These are phyloP conservation scores for Tineola bisselliella DNA, from an alignment of 2,888 invertebrate genomes.

Conservation along the genomic window DNA sequence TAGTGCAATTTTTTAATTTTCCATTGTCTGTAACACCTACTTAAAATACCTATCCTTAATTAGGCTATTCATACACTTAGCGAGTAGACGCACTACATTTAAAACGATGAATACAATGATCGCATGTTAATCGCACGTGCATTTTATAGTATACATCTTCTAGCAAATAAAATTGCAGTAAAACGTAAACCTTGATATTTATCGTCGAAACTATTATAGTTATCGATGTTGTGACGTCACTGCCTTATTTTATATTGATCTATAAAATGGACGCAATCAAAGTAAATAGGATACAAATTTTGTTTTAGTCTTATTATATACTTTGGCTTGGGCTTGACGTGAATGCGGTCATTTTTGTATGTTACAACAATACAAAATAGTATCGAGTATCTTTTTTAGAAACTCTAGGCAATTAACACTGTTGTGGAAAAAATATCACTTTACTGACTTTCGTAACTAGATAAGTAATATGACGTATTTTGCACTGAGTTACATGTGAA, in stretches of 20 bases:
- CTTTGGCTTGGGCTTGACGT: too few species aligned
- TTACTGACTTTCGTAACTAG: not conserved
- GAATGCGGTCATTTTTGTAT: too few species aligned
- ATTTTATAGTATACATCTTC: not conserved
- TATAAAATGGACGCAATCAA: too few species aligned
- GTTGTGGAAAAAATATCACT: not conserved
- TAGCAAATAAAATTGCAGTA: not conserved
- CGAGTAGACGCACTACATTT: not conserved
- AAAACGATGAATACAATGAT: not conserved
- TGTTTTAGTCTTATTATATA: too few species aligned
- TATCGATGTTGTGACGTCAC: not conserved
- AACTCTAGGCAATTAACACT: not conserved
- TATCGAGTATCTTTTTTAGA: not conserved
- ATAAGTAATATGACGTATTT: not conserved
- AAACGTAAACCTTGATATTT: not conserved
- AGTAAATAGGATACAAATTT: too few species aligned
- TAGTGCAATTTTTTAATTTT: too few species aligned
- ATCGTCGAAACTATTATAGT: not conserved
- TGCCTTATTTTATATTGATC: not conserved
- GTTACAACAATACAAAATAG: not conserved
- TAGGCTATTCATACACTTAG: too few species aligned
- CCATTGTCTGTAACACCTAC: too few species aligned
- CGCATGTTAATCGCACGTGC: not conserved
- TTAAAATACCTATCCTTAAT: too few species aligned
- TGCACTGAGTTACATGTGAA: too few species aligned